Percentiles rank a stretch among this genome's conserved stretches.
Evolutionary conservation across 2,888 invertebrate species (phyloP).

Genomic region (Ormyrus pomaceus): DNA sequence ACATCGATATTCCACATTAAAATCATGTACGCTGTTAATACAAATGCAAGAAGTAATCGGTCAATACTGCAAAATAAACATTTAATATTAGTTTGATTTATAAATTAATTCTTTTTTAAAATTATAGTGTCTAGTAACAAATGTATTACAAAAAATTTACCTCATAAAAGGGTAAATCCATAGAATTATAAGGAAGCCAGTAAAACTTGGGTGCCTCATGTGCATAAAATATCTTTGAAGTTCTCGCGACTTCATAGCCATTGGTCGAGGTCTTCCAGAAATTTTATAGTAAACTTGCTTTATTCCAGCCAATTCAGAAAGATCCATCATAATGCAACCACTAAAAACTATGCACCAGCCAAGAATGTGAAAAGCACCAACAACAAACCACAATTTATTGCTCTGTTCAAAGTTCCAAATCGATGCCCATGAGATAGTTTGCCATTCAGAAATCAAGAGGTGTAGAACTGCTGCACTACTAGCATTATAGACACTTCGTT

Average conservation of each 20-base stretch:
- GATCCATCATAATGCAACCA: slow-evolving; percentile 80
- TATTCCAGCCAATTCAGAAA: slow-evolving; percentile 79
- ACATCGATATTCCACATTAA: slow-evolving; percentile 80
- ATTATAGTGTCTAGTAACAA: background rate
- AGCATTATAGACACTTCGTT: slow-evolving; percentile 68
- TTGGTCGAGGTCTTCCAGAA: slow-evolving; percentile 77
- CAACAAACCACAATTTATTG: slow-evolving; percentile 76
- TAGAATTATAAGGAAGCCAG: slow-evolving; percentile 78
- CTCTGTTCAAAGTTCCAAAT: slow-evolving; percentile 79
- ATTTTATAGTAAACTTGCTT: slow-evolving; percentile 81
- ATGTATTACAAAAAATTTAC: slow-evolving; percentile 63
- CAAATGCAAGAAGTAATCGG: slow-evolving; percentile 77
- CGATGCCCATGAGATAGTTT: slow-evolving; percentile 74
- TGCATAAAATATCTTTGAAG: slow-evolving; percentile 78
- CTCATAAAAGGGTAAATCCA: slow-evolving; percentile 81
- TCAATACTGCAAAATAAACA: slow-evolving; percentile 76
- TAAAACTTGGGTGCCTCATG: slow-evolving; percentile 81
- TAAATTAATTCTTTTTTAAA: background rate
- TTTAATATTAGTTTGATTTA: slow-evolving; percentile 9
- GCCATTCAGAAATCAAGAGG: slow-evolving; percentile 78
- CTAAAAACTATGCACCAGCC: slow-evolving; percentile 80
- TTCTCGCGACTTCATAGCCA: slow-evolving; percentile 77
- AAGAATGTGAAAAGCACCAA: slow-evolving; percentile 76
- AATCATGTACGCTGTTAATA: slow-evolving; percentile 79
- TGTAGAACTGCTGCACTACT: slow-evolving; percentile 73